These are phyloP conservation scores for Hippocampus barbouri DNA, from an alignment of 2,113 vertebrate species.

Conservation along the genomic window DNA sequence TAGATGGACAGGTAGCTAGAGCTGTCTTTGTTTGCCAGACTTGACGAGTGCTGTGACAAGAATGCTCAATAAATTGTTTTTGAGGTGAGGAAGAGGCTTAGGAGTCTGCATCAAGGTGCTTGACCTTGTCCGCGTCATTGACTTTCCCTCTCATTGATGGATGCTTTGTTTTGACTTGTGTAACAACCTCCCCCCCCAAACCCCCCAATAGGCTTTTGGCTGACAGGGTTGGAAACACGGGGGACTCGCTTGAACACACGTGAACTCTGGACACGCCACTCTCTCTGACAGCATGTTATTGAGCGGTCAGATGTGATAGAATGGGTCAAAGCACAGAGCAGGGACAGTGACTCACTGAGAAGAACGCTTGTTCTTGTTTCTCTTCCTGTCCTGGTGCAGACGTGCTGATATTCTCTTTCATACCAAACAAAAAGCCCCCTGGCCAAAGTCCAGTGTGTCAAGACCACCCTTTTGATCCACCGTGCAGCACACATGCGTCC, in stretches of 20 bases:
- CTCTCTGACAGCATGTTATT: slow-evolving; percentile 36
- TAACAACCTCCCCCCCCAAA: slow-evolving; percentile 12
- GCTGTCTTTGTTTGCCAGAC: neutral
- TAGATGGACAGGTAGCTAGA: too few relatives aligned
- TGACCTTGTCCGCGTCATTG: slow-evolving; percentile 37
- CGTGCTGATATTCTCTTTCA: slow-evolving; percentile 40
- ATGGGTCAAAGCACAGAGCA: slow-evolving; percentile 40
- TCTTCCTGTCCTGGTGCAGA: slow-evolving; percentile 44
- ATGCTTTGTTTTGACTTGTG: slow-evolving; percentile 53
- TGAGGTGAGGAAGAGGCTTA: slow-evolving; percentile 12
- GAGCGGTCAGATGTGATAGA: slow-evolving; percentile 38
- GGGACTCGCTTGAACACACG: neutral
- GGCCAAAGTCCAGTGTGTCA: slow-evolving; percentile 11
- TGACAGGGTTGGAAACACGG: slow-evolving; percentile 44
- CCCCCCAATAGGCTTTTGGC: neutral
- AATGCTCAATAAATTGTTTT: slow-evolving; percentile 12
- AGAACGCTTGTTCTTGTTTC: slow-evolving; percentile 31
- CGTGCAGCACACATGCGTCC: slow-evolving; percentile 10
- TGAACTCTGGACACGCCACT: slow-evolving; percentile 13
- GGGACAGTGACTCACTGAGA: slow-evolving; percentile 39
- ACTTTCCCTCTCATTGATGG: slow-evolving; percentile 44
- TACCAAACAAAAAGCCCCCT: slow-evolving; percentile 23
- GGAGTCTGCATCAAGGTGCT: slow-evolving; percentile 19
- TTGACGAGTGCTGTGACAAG: slow-evolving; percentile 1
- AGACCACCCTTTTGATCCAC: slow-evolving; percentile 26